These are phyloP conservation scores for Macquaria ambigua DNA, from an alignment of 2,113 vertebrate species.

Conservation along the genomic window DNA sequence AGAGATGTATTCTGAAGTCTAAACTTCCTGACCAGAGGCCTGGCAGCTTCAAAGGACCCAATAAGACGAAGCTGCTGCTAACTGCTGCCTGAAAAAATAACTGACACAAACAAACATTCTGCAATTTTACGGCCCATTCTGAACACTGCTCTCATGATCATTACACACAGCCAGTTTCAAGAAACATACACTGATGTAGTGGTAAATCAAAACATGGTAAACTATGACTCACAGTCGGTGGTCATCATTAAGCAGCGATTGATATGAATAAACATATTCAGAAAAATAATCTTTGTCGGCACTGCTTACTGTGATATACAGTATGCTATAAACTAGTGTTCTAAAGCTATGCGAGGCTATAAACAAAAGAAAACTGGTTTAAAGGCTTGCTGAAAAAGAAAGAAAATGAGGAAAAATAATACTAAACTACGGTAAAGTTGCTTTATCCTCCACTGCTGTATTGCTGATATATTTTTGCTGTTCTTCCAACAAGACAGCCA, in stretches of 20 bases:
- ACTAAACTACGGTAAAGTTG: neutral
- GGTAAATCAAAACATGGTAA: constrained; percentile 3
- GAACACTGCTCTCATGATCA: neutral
- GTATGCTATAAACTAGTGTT: neutral
- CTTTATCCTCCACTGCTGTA: neutral
- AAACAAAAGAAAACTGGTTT: constrained; percentile 21
- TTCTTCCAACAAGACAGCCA: neutral
- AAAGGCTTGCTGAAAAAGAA: neutral
- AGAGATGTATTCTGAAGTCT: constrained; percentile 5
- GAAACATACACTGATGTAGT: neutral
- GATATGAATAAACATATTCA: neutral
- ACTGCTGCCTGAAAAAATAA: neutral
- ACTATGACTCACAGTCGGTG: neutral
- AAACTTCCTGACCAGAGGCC: constrained; percentile 31
- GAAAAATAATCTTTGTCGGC: neutral
- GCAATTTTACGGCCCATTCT: neutral
- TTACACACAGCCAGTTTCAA: neutral
- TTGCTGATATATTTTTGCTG: neutral
- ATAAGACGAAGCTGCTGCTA: constrained; percentile 19
- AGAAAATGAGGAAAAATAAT: neutral
- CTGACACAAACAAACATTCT: constrained; percentile 8
- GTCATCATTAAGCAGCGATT: constrained; percentile 11
- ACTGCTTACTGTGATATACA: neutral
- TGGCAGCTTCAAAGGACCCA: constrained; percentile 25
- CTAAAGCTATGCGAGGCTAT: neutral